A percentile compares a stretch with the other conserved stretches of the same genome.
Conservation (phyloP, 1,140 invertebrate species). For the Pseudomyrmex dendroicus region DNA sequence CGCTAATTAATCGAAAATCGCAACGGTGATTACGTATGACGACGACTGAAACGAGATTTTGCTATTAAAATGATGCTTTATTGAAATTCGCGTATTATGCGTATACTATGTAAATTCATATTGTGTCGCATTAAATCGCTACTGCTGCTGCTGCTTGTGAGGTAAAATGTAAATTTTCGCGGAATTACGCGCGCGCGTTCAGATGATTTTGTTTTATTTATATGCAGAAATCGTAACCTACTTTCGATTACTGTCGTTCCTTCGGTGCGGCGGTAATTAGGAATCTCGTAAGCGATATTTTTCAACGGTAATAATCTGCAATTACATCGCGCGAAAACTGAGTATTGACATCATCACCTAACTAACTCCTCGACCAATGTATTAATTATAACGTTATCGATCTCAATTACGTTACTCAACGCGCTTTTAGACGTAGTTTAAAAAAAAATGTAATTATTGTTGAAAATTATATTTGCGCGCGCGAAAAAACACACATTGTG, state of each 20-base stretch:
- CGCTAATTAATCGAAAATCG: constrained; percentile 60
- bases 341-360: not conserved
- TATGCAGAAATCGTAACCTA: constrained; percentile 43
- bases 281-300: constrained; percentile 10
- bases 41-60: constrained; percentile 51
- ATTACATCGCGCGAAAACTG: constrained; percentile 3
- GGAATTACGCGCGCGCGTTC: constrained; percentile 22
- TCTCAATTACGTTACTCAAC: not conserved
- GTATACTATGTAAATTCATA: constrained; percentile 56
- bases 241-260: constrained; percentile 40
- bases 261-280: constrained; percentile 9
- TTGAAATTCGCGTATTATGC: constrained; percentile 59
- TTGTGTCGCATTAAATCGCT: constrained; percentile 55
- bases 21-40: constrained; percentile 54
- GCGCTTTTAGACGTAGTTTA: too few species aligned
- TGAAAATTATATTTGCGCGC: too few species aligned
- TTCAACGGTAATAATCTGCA: constrained; percentile 17
- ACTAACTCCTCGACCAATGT: not conserved
- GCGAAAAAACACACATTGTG: too few species aligned
- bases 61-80: constrained; percentile 60
- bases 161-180: constrained; percentile 54
- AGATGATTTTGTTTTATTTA: constrained; percentile 48
- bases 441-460: too few species aligned
- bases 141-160: constrained; percentile 50
- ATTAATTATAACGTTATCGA: constrained; percentile 42